Percentiles rank a stretch among this genome's conserved stretches.
These are phyloP conservation scores for Oryzaephilus surinamensis DNA, from an alignment of 1,140 invertebrate species.

Conservation along the genomic window DNA sequence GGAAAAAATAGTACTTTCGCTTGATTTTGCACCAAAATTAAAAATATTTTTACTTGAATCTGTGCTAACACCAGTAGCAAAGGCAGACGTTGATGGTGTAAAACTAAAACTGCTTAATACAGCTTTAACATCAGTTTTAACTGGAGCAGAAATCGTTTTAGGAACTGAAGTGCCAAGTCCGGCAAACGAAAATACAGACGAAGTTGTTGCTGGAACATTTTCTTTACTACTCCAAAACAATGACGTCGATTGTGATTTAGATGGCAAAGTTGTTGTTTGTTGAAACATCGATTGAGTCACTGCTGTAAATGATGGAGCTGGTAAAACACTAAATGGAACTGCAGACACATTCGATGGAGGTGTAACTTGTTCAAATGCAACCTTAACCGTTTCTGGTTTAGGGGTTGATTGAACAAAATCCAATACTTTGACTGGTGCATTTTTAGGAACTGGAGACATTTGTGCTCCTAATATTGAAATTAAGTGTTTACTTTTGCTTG, in stretches of 20 bases:
- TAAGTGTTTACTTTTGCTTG: constrained; percentile 10
- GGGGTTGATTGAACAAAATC: constrained; percentile 24
- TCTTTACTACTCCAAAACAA: not conserved
- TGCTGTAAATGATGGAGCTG: not conserved
- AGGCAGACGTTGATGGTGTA: too few relatives aligned
- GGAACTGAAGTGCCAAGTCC: too few relatives aligned
- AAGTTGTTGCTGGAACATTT: too few relatives aligned
- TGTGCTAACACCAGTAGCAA: too few relatives aligned
- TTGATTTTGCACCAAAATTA: too few relatives aligned
- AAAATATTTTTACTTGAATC: too few relatives aligned
- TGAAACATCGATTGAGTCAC: not conserved
- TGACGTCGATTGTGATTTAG: not conserved
- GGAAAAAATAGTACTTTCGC: too few relatives aligned
- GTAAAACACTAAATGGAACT: not conserved
- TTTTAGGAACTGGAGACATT: constrained; percentile 15
- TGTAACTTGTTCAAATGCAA: not conserved
- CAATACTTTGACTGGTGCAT: constrained; percentile 11
- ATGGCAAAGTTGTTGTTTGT: not conserved
- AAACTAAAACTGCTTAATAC: too few relatives aligned
- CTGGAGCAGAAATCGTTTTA: too few relatives aligned
- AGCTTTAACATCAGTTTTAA: too few relatives aligned
- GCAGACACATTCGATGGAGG: not conserved
- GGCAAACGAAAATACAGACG: too few relatives aligned
- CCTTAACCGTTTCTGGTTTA: not conserved
- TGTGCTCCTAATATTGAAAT: constrained; percentile 13